Evolutionary conservation across 1,140 invertebrate species (phyloP), one percentile per base, ranked within the genome.

Genomic region (Lasaia peninsularis): DNA sequence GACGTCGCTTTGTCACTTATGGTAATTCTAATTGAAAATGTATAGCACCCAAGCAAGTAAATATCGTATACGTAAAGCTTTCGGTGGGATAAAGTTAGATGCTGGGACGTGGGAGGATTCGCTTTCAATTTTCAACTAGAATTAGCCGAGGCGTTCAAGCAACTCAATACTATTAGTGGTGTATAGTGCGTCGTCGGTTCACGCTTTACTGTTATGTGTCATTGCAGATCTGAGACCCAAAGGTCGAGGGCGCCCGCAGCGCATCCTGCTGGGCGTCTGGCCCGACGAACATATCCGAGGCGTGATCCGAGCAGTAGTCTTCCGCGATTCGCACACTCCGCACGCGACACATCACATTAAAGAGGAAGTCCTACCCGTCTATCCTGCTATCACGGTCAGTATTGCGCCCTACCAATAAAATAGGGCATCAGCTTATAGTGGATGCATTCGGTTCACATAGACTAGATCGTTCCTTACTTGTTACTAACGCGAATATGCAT

Each of bases 271-370:
- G 56, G 96, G 96, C 58, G 94, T 96, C 64, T 97, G 96, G 96
- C 96, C 96, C 2, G 96, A 97, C 85, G 96, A 97, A 75, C 95
- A 97, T 79, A 96, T 97, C 72, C 93, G 95, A 69, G 95, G 95
- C 40, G 96, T 97, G 58, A 97, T 97, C 65, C 92, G 96, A 69
- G 95, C 96, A 18, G 96, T 97, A 32, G 96, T 98, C 18, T 98
- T 97, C 91, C 90, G 96, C 66, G 96, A 98, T 92, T 94, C 88
- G 90, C 95, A 82, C 90, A 69, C 78, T 14, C 64, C 71, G 20
- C 93, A 94, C 84, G 91, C 95, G 71, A 61, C 93, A 49, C 92
- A 92, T 72, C 82, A 81, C 75, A 79, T 82, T 69, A 80, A 82
- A 66, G 82, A 84, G 69, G 77, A 86, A 52, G 80, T 81, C 44